These are phyloP conservation scores for Colletes latitarsis DNA, from an alignment of 1,140 invertebrate species.

Conservation along the genomic window DNA sequence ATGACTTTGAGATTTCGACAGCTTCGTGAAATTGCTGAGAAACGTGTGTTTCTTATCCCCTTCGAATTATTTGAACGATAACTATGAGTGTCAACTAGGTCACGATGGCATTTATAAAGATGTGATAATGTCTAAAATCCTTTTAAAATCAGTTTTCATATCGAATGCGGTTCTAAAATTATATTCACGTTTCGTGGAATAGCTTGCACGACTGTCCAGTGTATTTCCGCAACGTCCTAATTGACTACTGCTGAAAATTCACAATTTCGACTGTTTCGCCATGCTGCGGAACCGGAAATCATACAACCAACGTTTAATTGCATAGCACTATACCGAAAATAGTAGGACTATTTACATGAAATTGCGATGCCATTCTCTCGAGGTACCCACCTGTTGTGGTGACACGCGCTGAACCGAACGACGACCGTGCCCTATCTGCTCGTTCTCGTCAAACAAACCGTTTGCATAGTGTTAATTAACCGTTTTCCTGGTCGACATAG, in stretches of 20 bases:
- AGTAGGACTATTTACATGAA: conserved; percentile 10
- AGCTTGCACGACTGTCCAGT: not conserved
- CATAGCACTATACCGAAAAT: not conserved
- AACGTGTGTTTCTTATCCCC: too few species aligned
- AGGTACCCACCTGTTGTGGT: conserved; percentile 49
- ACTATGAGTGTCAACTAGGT: too few species aligned
- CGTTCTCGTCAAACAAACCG: conserved; percentile 36
- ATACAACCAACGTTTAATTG: conserved; percentile 17
- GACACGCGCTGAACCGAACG: conserved; percentile 19
- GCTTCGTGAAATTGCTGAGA: too few species aligned
- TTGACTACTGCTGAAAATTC: not conserved
- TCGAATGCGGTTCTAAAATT: too few species aligned
- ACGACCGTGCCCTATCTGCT: not conserved
- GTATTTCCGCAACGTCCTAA: not conserved
- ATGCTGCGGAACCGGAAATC: not conserved
- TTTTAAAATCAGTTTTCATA: too few species aligned
- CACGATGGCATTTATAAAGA: too few species aligned
- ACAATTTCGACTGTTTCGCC: not conserved
- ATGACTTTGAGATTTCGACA: too few species aligned
- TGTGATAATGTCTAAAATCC: too few species aligned
- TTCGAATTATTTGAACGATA: too few species aligned
- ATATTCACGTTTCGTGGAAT: too few species aligned
- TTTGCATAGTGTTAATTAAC: conserved; percentile 37
- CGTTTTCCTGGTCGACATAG: not conserved
- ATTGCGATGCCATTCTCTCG: conserved; percentile 14